Evolutionary conservation across 2,888 invertebrate genomes (phyloP), one percentile per base, ranked within the genome.

Genomic region (Athalia cordata): DNA sequence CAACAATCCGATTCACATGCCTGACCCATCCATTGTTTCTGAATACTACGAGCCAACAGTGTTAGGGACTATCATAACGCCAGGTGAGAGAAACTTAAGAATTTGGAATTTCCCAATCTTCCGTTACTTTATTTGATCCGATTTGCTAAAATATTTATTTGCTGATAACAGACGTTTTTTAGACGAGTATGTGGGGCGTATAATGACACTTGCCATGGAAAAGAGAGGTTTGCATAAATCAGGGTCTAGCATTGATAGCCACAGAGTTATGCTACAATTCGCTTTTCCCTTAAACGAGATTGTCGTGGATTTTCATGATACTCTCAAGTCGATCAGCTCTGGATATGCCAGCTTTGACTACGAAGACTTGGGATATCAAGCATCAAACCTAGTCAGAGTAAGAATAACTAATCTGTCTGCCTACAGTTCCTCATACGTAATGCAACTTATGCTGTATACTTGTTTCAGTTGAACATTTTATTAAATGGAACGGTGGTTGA

Each of bases 261-360:
- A 93, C 52, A 93, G 97, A 87, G 91, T 97, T 0, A 92, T 99
- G 91, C 89, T 98, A 87, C 95, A 95, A 84, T 97, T 95, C 86
- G 91, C 95, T 57, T 90, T 99, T 74, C 99, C 99, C 0, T 91
- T 99, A 5, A 96, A 95, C 84, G 99, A 99, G 92, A 95, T 99
- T 47, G 95, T 99, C 11, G 91, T 98, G 7, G 98, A 99, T 90
- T 99, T 99, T 89, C 98, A 98, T 87, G 99, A 99, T 88, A 92
- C 93, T 4, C 91, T 99, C 3, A 99, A 99, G 90, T 95, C 96
- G 11, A 85, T 97, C 15, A 95, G 96, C 3, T 98, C 98, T 0
- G 99, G 99, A 50, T 99, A 97, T 91, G 99, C 98, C 0, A 97
- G 97, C 88, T 98, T 98, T 88, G 97, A 97, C 90, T 98, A 98